Conservation (phyloP, 2,797 vertebrate genomes). For the Lagodon rhomboides region DNA sequence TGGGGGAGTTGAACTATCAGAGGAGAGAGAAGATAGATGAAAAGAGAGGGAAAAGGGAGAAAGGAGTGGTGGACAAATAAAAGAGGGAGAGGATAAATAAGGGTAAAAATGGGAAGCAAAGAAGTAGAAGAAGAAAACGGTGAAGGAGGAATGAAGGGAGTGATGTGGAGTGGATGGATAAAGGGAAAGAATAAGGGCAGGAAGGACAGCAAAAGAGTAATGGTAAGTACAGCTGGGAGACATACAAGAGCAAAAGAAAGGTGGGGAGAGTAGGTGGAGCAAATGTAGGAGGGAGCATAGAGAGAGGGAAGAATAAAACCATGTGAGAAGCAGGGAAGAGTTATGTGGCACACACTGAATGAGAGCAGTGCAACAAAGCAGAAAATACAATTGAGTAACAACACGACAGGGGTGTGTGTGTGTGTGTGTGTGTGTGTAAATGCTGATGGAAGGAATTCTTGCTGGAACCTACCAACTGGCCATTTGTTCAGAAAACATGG, state of each 20-base stretch:
- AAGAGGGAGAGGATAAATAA: neutral
- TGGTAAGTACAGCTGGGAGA: neutral
- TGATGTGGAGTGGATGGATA: neutral
- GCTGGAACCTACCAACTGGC: constrained; percentile 39
- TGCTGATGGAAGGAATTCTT: constrained; percentile 33
- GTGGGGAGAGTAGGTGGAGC: neutral
- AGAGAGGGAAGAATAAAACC: neutral
- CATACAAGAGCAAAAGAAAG: neutral
- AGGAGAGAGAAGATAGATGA: neutral
- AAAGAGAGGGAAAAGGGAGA: neutral
- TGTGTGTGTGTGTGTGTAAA: constrained; percentile 30
- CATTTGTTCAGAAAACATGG: neutral
- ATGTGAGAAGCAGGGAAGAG: constrained; percentile 52
- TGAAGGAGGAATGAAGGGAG: neutral
- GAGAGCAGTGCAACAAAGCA: constrained; percentile 86
- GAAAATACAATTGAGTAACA: constrained; percentile 76
- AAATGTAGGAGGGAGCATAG: constrained; percentile 16
- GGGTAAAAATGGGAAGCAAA: neutral
- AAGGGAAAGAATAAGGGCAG: neutral
- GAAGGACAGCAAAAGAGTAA: neutral
- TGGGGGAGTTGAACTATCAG: too few relatives aligned
- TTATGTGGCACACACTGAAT: constrained; percentile 89
- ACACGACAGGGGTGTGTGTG: neutral
- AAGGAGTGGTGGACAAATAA: neutral
- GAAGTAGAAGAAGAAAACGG: neutral